A percentile compares a stretch with the other conserved stretches of the same genome.
Evolutionary conservation across 1,140 invertebrate genomes (phyloP).

Genomic region (Drosophila sproati): DNA sequence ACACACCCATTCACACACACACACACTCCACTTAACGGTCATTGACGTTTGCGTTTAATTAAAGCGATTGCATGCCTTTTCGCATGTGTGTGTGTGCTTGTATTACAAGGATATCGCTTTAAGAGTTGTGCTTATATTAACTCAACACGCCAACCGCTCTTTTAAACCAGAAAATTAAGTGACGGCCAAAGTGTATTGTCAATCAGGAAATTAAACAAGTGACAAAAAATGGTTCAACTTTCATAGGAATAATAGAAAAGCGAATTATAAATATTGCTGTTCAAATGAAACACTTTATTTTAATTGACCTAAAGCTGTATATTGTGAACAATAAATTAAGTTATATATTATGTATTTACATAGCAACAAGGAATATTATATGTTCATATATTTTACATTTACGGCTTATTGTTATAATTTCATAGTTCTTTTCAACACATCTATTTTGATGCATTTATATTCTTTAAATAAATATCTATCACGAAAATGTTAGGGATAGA

Average conservation of each 20-base stretch:
- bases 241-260: not conserved
- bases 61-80: conserved; percentile 44
- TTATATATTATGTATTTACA: too few species aligned
- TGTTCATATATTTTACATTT: too few species aligned
- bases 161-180: not conserved
- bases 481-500: too few species aligned
- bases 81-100: conserved; percentile 16
- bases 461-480: too few species aligned
- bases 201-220: not conserved
- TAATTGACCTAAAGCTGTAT: too few species aligned
- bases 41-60: conserved; percentile 64
- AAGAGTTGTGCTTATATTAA: conserved; percentile 28
- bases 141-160: conserved; percentile 15
- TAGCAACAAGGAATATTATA: too few species aligned
- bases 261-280: not conserved
- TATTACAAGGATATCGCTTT: conserved; percentile 26
- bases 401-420: too few species aligned
- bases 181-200: too few species aligned
- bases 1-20: conserved; percentile 16
- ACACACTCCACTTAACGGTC: conserved; percentile 71
- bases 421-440: too few species aligned
- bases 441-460: too few species aligned
- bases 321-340: too few species aligned
- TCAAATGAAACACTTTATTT: not conserved
- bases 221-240: not conserved